Conservation (phyloP, 2,888 invertebrate genomes). For the Heliconius ismenius region DNA sequence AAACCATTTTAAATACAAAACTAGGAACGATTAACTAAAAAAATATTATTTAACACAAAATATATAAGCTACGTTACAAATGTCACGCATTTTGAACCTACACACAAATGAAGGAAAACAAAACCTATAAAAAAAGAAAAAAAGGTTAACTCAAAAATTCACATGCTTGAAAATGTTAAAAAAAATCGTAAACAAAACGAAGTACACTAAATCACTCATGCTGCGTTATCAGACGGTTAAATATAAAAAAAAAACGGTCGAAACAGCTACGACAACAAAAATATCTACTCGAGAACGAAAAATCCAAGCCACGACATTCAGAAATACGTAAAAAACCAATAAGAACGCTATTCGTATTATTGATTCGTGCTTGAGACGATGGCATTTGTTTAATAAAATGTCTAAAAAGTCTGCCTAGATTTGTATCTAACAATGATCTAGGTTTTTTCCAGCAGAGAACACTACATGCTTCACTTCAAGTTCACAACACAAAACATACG, state of each 20-base stretch:
- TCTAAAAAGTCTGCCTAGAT: constrained; percentile 20
- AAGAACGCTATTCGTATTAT: constrained; percentile 20
- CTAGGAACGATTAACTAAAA: constrained; percentile 1
- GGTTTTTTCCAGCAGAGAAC: constrained; percentile 12
- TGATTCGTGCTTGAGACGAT: constrained; percentile 27
- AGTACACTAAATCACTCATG: constrained; percentile 37
- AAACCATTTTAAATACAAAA: background rate
- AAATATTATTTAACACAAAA: constrained; percentile 17
- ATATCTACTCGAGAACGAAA: constrained; percentile 36
- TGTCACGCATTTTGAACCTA: constrained; percentile 20
- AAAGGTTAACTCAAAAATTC: constrained; percentile 35
- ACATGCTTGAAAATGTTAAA: constrained; percentile 42
- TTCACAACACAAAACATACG: constrained; percentile 41
- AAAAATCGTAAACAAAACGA: constrained; percentile 20
- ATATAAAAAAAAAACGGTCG: constrained; percentile 36
- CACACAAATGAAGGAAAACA: constrained; percentile 26
- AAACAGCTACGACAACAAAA: constrained; percentile 47
- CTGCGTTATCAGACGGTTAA: constrained; percentile 35
- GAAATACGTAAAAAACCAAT: constrained; percentile 20
- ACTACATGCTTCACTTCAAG: constrained; percentile 44
- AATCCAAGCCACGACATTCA: constrained; percentile 36
- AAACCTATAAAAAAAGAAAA: constrained; percentile 31
- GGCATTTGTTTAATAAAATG: constrained; percentile 18
- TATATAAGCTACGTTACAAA: constrained; percentile 23
- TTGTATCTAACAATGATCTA: constrained; percentile 3